Evolutionary conservation across 2,113 vertebrate genomes (phyloP), one percentile per base, ranked within the genome.

Genomic region (Sphaerodactylus townsendi): DNA sequence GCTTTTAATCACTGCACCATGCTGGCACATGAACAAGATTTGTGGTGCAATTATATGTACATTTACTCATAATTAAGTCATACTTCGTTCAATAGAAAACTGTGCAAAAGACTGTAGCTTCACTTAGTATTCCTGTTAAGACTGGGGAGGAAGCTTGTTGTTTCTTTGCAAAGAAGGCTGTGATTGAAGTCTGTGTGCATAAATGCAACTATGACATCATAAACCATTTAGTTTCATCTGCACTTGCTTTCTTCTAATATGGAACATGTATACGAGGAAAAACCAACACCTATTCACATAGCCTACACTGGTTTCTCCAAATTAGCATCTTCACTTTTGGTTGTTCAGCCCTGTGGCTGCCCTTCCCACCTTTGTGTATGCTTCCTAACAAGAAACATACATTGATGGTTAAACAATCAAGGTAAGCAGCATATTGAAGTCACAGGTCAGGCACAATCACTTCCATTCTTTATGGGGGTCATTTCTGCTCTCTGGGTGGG

Each of bases 401-500:
- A 83, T 86, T 89, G 7, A 88, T 88, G 70, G 92, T 91, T 91
- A 87, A 88, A 84, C 79, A 1, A 48, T 90, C 69, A 82, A 94
- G 96, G 94, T 94, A 93, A 92, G 83, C 84, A n/a, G 85, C 69
- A 53, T 56, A 89, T 85, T 94, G 85, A 15, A 86, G 1, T 95
- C 94, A 93, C 90, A 94, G 94, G 95, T 94, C 96, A 95, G 85
- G 77, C 78, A 90, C 91, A 93, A 94, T 96, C 95, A 94, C 94
- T 96, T 94, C 87, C 94, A 96, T 95, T 95, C 95, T 95, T 94
- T 91, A 92, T 93, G 90, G 88, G 93, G 96, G 94, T 96, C 96
- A 95, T 69, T 93, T 93, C 93, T 95, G 92, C 96, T 96, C 95
- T n/a, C 89, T 96, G 95, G 95, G 95, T 96, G 96, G 95, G 94